Conservation (phyloP, 2,888 invertebrate species). For the Zele albiditarsus region DNA sequence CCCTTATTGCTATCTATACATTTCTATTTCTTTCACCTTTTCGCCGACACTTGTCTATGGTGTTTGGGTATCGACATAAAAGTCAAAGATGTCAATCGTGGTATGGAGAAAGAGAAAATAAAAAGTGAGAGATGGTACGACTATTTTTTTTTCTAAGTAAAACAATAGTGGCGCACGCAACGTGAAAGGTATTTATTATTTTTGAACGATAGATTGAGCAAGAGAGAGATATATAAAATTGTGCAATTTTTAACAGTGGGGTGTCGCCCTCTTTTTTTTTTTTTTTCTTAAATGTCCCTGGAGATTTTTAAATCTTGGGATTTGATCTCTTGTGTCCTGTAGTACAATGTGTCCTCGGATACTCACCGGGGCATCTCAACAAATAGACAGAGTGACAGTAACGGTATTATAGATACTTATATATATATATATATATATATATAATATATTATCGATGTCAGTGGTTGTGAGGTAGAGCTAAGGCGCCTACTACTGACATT, state of each 20-base stretch:
- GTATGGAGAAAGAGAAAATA: background rate
- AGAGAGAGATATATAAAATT: background rate
- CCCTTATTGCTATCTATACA: slow-evolving; percentile 5
- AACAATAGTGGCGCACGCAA: slow-evolving; percentile 20
- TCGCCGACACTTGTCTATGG: background rate
- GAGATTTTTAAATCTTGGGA: slow-evolving; percentile 43
- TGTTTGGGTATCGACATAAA: slow-evolving; percentile 25
- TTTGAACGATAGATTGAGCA: background rate
- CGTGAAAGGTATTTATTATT: background rate
- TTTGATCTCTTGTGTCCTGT: slow-evolving; percentile 45
- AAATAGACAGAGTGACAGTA: too few species aligned
- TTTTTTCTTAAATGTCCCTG: background rate
- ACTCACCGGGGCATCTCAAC: background rate
- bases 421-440: too few species aligned
- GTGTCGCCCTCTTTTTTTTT: background rate
- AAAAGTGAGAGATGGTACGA: background rate
- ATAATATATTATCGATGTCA: too few species aligned
- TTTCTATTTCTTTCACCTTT: slow-evolving; percentile 34
- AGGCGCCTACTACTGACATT: too few species aligned
- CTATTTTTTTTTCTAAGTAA: background rate
- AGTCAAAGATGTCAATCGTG: slow-evolving; percentile 39
- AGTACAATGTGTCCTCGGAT: slow-evolving; percentile 17
- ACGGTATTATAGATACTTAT: too few species aligned
- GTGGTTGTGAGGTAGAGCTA: too few species aligned
- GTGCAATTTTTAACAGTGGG: slow-evolving; percentile 10